Evolutionary conservation across 37 sponge, comb jelly and placozoan species (phyloP), one percentile per base, ranked within the genome.

Genomic region (Spongilla lacustris): DNA sequence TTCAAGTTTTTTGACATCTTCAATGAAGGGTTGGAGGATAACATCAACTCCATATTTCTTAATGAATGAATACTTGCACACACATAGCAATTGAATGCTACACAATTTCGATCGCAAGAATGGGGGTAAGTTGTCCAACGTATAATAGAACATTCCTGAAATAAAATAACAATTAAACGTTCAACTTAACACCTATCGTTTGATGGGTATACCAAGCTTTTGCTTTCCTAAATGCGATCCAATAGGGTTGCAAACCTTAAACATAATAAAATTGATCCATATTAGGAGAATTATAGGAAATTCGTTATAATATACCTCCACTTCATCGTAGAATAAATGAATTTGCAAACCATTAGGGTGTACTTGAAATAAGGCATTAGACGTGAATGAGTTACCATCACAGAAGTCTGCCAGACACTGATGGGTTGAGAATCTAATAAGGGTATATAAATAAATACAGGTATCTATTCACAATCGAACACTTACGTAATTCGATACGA

Each of bases 321-420:
- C 48, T 4, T 92, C 88, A 84, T 87, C 92, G 73, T 84, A 92
- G 58, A 84, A 92, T 30, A 87, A 41, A 69, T 74, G 73, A 36
- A 92, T 80, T 69, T 92, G 85, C 50, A 92, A 50, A 35, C 81
- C 83, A 33, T 58, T 66, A 6, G 66, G 67, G 33, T 83, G 76
- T 3, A 33, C 36, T 19, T 30, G n/a, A 49, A 83, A 92, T 10
- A 92, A 73, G 12, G 81, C 82, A 73, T 87, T 81, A 27, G 67
- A 19, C 38, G 36, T 79, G 77, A 75, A 84, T 13, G 48, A 24
- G 21, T 14, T 36, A 17, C 88, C 92, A 87, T 92, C 92, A 80
- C 92, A 87, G 38, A 35, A 84, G 81, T 92, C 92, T 41, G 41
- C 41, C 3, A 41, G 41, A 41, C 41, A 41, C 41, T 41, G 41